Evolutionary conservation across 2,888 invertebrate species (phyloP).

Genomic region (Cataglyphis albicans): DNA sequence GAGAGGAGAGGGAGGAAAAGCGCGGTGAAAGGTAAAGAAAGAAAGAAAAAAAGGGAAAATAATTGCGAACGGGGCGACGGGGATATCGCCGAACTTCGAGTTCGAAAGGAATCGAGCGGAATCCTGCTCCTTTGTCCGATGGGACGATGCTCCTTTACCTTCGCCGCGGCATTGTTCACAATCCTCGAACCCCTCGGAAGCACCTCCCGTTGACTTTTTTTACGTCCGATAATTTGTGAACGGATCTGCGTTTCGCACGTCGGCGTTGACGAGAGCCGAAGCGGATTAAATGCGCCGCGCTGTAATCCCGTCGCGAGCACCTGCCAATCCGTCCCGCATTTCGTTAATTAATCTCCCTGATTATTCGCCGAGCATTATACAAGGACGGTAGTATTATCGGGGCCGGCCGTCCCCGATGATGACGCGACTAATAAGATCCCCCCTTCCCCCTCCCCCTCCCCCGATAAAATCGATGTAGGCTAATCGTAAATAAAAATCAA

Average conservation of each 20-base stretch:
- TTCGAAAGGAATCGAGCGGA: conserved; percentile 46
- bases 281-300: conserved; percentile 43
- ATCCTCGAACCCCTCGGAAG: conserved; percentile 33
- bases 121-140: conserved; percentile 42
- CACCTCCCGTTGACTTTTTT: conserved; percentile 31
- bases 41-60: conserved; percentile 47
- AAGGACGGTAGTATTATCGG: not conserved
- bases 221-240: conserved; percentile 40
- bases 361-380: conserved; percentile 36
- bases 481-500: conserved; percentile 22
- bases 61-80: conserved; percentile 62
- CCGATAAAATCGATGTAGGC: not conserved
- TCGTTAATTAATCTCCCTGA: conserved; percentile 50
- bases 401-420: not conserved
- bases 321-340: conserved; percentile 44
- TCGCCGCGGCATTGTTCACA: conserved; percentile 51
- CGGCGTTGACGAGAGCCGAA: not conserved
- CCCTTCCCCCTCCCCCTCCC: no score
- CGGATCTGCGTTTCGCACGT: conserved; percentile 32
- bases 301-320: conserved; percentile 38
- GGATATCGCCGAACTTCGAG: conserved; percentile 45
- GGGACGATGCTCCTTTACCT: conserved; percentile 46
- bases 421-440: not conserved
- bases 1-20: not conserved
- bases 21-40: not conserved